Evolutionary conservation across 2,113 vertebrate species (phyloP), one percentile per base, ranked within the genome.

Genomic region (Paramormyrops kingsleyae): DNA sequence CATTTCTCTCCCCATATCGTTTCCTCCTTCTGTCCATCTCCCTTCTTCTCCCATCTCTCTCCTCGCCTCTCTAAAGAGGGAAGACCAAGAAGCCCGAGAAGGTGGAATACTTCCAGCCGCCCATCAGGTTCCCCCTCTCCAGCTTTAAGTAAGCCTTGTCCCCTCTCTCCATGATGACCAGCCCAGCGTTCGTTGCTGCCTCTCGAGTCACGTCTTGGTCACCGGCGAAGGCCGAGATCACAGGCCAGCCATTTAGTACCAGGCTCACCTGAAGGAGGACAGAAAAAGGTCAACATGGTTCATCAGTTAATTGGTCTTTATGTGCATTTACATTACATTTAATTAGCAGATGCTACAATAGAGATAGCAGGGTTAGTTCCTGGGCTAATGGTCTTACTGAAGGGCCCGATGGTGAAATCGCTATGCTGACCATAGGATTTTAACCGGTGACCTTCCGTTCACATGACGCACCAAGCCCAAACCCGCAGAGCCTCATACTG

Each of bases 1-100:
- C 44, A 52, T 59, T 35, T 12, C 35, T 39, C 62, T 31, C 90
- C 62, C 59, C 19, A 17, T 8, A 12, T 31, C 27, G 1, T 59
- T 62, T 13, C 49, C 31, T 27, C 31, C 31, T 80, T 31, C 44
- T 6, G 15, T 85, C 19, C 24, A n/a, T 88, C 70, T 83, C 66
- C 74, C 17, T 19, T 42, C 35, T 86, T 6, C 17, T 21, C 49
- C 42, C 12, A 21, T 44, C 39, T 31, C 35, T 80, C 50, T 6
- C 86, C 24, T 5, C 19, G 50, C 84, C 5, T 13, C 86, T 31
- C 62, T 80, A 97, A 90, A 97, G 94, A 0, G 97, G 97, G 83
- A 97, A 97, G 74, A 97, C 96, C 88, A 97, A 95, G 91, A 97
- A 97, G 86, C 97, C 97, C 0, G 97, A 97, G 94, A 97, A 97